A percentile compares a stretch with the other conserved stretches of the same genome.
Evolutionary conservation across 2,113 vertebrate genomes (phyloP).

Genomic region (Cepphus grylle): DNA sequence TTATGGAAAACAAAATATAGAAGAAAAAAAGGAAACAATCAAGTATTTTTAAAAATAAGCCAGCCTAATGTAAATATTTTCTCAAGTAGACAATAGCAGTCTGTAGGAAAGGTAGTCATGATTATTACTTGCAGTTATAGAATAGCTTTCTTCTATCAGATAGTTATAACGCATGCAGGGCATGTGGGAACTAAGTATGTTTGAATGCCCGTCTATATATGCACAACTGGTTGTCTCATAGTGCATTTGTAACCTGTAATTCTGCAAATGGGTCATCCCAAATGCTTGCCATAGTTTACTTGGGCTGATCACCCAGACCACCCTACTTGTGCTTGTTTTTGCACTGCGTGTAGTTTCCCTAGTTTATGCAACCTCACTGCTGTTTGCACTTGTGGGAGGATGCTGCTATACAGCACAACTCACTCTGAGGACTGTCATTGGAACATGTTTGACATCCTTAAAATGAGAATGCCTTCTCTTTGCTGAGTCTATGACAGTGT

Average conservation of each 20-base stretch:
- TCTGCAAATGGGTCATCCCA: background rate
- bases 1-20: background rate
- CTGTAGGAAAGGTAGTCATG: background rate
- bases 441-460: background rate
- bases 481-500: background rate
- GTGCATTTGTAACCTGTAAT: background rate
- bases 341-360: fast-evolving
- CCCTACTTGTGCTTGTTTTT: background rate
- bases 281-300: background rate
- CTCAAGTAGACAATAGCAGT: background rate
- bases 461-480: background rate
- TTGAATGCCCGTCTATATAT: background rate
- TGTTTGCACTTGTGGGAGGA: background rate
- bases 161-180: background rate
- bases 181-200: background rate
- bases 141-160: background rate
- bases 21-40: background rate
- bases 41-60: background rate
- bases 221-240: background rate
- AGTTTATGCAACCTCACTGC: background rate
- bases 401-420: background rate
- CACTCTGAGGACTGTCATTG: background rate
- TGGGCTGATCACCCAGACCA: background rate
- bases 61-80: background rate
- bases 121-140: background rate